These are phyloP conservation scores for Hedychridium roseum DNA, from an alignment of 2,888 invertebrate genomes.

Conservation along the genomic window DNA sequence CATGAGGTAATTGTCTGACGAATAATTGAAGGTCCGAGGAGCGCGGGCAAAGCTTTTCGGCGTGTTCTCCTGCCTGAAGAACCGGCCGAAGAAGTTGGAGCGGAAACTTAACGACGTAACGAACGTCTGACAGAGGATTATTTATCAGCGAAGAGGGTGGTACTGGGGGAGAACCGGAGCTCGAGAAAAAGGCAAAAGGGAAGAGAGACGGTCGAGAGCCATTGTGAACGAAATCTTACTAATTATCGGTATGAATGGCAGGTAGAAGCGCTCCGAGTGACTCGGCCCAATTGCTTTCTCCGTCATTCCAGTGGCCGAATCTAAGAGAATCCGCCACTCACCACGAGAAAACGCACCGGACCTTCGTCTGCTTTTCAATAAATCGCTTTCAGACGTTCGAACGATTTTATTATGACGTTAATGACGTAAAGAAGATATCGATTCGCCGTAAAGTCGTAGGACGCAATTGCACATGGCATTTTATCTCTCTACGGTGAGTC, in stretches of 20 bases:
- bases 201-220: conserved; percentile 20
- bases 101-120: conserved; percentile 59
- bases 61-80: too few species aligned
- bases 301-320: too few species aligned
- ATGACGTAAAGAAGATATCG: not conserved
- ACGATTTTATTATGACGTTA: not conserved
- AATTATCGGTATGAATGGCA: conserved; percentile 24
- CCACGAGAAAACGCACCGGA: too few species aligned
- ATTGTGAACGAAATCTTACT: conserved; percentile 26
- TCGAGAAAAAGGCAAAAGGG: conserved; percentile 21
- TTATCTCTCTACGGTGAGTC: not conserved
- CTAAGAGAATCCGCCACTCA: too few species aligned
- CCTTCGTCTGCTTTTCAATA: too few species aligned
- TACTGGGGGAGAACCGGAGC: conserved; percentile 22
- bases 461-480: not conserved
- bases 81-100: conserved; percentile 44
- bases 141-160: conserved; percentile 48
- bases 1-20: too few species aligned
- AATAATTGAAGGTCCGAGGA: too few species aligned
- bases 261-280: too few species aligned
- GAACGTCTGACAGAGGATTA: conserved; percentile 59
- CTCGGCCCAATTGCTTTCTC: too few species aligned
- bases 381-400: too few species aligned
- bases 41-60: too few species aligned
- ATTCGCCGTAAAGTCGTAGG: not conserved